These are phyloP conservation scores for Amphipoea oculea DNA, from an alignment of 2,888 invertebrate genomes.

Conservation along the genomic window DNA sequence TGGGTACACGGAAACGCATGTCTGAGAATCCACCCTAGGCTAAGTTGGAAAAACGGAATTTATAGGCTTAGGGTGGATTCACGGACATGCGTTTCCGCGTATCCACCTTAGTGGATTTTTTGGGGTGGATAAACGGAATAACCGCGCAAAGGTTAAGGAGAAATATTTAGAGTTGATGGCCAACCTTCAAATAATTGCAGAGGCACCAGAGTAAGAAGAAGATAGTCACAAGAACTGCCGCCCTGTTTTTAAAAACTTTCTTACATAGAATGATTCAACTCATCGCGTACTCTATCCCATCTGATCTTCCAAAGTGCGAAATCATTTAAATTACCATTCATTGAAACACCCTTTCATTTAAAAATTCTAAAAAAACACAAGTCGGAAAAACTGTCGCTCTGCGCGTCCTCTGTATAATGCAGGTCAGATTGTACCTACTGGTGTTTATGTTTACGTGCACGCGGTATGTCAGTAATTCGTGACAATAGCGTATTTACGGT, in stretches of 20 bases:
- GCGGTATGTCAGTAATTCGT: slow-evolving; percentile 67
- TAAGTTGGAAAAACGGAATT: no score
- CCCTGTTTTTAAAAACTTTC: slow-evolving; percentile 42
- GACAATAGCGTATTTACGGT: slow-evolving; percentile 70
- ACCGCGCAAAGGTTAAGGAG: neutral
- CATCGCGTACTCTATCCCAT: slow-evolving; percentile 83
- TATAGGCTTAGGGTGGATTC: neutral
- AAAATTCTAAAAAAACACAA: slow-evolving; percentile 5
- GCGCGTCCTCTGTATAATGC: slow-evolving; percentile 44
- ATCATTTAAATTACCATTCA: slow-evolving; percentile 74
- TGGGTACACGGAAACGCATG: no score
- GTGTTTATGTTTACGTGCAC: slow-evolving; percentile 67
- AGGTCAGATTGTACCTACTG: neutral
- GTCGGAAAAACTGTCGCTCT: slow-evolving; percentile 26
- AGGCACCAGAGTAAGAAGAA: neutral
- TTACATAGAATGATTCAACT: slow-evolving; percentile 79
- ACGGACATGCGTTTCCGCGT: neutral
- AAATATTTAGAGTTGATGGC: neutral
- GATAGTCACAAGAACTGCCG: neutral
- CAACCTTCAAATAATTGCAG: neutral
- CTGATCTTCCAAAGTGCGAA: slow-evolving; percentile 81
- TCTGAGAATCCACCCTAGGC: no score
- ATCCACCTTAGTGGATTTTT: neutral
- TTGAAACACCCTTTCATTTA: slow-evolving; percentile 55
- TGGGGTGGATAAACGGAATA: neutral